These are phyloP conservation scores for Druon quercuslanigerum DNA, from an alignment of 1,140 invertebrate species.

Conservation along the genomic window DNA sequence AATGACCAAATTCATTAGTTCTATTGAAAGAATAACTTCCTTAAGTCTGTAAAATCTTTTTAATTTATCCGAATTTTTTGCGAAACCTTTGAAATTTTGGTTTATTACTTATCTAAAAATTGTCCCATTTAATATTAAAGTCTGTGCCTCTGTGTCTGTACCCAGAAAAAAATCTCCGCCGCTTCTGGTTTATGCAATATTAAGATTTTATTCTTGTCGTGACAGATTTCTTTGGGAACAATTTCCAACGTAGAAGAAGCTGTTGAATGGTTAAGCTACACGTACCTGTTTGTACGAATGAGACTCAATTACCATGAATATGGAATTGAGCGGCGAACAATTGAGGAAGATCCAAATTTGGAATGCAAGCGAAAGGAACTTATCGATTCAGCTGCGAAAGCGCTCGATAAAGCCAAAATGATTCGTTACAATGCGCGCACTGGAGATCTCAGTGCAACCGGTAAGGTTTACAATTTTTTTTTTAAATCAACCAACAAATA, in stretches of 20 bases:
- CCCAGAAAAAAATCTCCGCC: no score
- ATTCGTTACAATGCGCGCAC: constrained; percentile 91
- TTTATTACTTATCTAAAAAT: no score
- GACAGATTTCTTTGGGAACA: constrained; percentile 91
- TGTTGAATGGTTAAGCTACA: constrained; percentile 98
- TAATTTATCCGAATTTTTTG: no score
- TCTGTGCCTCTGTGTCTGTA: no score
- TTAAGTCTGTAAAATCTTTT: no score
- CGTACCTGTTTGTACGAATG: constrained; percentile 97
- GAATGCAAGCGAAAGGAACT: constrained; percentile 84
- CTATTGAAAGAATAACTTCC: no score
- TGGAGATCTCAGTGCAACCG: constrained; percentile 87
- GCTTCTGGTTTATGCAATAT: no score
- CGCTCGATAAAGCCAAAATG: constrained; percentile 95
- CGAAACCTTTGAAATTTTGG: no score
- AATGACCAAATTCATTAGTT: no score
- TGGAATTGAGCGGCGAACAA: constrained; percentile 84
- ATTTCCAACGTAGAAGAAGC: constrained; percentile 97
- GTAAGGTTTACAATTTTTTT: constrained; percentile 68
- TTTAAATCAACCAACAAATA: not conserved
- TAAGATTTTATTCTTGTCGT: constrained; percentile 55
- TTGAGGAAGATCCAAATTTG: constrained; percentile 87
- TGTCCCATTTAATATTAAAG: no score
- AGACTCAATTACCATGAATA: constrained; percentile 94
- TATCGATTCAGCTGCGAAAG: constrained; percentile 87